Percentiles rank a stretch among this genome's conserved stretches.
phyloP scores from a whole-genome alignment of 2,113 vertebrate species.

The Perccottus glenii region DNA sequence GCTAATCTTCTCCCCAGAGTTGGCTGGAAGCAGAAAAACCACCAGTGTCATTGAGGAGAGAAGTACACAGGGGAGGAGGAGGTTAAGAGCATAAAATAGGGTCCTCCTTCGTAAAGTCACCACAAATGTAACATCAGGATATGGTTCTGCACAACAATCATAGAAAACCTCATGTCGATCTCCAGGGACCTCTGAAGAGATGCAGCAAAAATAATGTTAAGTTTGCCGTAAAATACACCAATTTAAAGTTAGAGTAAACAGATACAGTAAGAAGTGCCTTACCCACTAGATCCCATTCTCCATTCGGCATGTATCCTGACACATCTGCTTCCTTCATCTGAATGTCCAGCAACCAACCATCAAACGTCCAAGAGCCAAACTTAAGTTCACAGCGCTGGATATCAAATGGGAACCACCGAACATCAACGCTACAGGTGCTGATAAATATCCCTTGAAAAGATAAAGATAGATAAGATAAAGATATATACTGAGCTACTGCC shows the following conservation, averaged over 20 bases:
- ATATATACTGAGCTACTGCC: no score
- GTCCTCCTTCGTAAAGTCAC: constrained; percentile 72
- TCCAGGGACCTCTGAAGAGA: constrained; percentile 68
- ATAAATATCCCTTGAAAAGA: constrained; percentile 78
- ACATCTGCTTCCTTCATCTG: constrained; percentile 83
- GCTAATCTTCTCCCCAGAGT: constrained; percentile 77
- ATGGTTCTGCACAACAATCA: constrained; percentile 73
- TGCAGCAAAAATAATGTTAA: background rate
- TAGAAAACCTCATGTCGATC: constrained; percentile 73
- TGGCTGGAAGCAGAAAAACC: constrained; percentile 72
- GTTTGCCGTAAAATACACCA: constrained; percentile 2
- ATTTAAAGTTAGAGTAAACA: background rate
- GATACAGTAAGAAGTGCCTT: constrained; percentile 20
- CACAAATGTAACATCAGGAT: constrained; percentile 73
- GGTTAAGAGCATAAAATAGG: constrained; percentile 75
- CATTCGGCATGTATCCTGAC: constrained; percentile 81
- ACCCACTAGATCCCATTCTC: constrained; percentile 85
- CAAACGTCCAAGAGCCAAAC: constrained; percentile 85
- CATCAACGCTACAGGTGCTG: constrained; percentile 82
- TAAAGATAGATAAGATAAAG: no score
- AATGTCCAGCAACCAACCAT: constrained; percentile 83
- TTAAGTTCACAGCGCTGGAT: constrained; percentile 83
- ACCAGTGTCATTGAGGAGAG: constrained; percentile 76
- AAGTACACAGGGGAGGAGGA: constrained; percentile 74
- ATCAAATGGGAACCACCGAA: constrained; percentile 85